Conservation (phyloP, 2,113 vertebrate genomes). For the Vulpes lagopus region DNA sequence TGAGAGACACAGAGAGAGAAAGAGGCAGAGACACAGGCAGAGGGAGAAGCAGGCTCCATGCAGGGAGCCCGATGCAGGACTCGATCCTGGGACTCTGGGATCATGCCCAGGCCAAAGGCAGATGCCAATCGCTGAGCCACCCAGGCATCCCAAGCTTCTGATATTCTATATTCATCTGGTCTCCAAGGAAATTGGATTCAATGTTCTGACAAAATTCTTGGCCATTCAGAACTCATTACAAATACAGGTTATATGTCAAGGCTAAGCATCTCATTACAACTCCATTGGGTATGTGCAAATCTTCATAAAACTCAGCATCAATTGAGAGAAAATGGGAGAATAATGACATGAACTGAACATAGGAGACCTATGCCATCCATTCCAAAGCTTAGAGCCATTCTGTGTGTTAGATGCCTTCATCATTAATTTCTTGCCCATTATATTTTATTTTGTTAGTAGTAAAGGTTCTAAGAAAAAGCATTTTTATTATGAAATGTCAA, state of each 20-base stretch:
- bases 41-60: no score
- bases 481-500: not conserved
- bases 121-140: no score
- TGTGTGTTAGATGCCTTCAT: not conserved
- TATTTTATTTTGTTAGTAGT: not conserved
- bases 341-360: not conserved
- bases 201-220: not conserved
- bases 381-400: not conserved
- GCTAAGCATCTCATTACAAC: not conserved
- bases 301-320: not conserved
- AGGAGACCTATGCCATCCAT: not conserved
- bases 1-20: no score
- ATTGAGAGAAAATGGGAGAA: not conserved
- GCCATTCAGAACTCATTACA: not conserved
- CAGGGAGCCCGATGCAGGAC: no score
- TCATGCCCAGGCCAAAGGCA: no score
- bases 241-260: not conserved
- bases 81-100: no score
- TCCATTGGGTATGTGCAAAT: not conserved
- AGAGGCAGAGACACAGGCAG: no score
- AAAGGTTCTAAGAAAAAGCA: not conserved
- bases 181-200: conserved; percentile 41
- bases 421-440: not conserved
- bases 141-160: not conserved
- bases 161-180: not conserved